Evolutionary conservation across 2,113 vertebrate species (phyloP).

Genomic region (Chaetodon trifascialis): DNA sequence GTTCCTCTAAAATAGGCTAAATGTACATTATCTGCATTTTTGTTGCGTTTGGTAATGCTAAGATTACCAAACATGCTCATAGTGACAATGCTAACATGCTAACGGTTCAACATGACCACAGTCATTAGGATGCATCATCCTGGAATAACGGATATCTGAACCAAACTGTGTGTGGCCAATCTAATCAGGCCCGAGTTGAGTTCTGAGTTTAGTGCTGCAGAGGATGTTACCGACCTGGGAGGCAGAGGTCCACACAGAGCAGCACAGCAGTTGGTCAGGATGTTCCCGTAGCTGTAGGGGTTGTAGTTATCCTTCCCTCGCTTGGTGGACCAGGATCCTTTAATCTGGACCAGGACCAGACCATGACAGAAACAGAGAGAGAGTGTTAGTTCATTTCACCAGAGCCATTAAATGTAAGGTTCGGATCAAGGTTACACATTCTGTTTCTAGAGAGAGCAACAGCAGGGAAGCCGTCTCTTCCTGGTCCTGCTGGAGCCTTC

Average conservation of each 20-base stretch:
- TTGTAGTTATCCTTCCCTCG: constrained; percentile 95
- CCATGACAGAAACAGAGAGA: constrained; percentile 3
- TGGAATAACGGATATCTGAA: too few relatives aligned
- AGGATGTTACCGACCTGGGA: constrained; percentile 86
- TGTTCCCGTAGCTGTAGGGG: constrained; percentile 94
- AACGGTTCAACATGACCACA: too few relatives aligned
- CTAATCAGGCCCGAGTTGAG: not conserved
- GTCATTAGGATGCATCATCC: too few relatives aligned
- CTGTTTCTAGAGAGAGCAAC: not conserved
- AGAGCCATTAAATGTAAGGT: not conserved
- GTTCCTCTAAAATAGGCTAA: too few relatives aligned
- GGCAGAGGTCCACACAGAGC: constrained; percentile 94
- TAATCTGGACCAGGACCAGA: constrained; percentile 88
- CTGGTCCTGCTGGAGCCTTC: not conserved
- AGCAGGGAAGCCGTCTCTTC: not conserved
- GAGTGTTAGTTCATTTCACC: not conserved
- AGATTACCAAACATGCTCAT: too few relatives aligned
- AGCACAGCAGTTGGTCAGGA: constrained; percentile 93
- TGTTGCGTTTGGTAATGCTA: too few relatives aligned
- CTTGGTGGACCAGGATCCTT: constrained; percentile 97
- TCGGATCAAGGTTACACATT: not conserved
- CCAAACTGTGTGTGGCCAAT: too few relatives aligned
- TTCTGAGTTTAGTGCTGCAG: not conserved
- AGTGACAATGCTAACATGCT: too few relatives aligned
- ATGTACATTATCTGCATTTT: too few relatives aligned